Evolutionary conservation across 2,888 invertebrate genomes (phyloP).

Genomic region (Rhagonycha lutea): DNA sequence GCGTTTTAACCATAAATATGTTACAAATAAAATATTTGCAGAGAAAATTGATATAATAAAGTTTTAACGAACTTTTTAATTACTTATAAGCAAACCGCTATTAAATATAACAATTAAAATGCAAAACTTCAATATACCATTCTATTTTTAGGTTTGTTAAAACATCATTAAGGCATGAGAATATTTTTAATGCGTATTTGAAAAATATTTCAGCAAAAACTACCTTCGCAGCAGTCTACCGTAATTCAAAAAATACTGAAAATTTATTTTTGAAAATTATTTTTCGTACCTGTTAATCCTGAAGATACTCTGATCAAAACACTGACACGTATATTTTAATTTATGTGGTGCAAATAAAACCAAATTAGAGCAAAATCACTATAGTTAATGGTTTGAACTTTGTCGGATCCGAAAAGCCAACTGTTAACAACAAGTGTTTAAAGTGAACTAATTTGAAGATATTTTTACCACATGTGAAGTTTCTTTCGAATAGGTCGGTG

Average conservation of each 20-base stretch:
- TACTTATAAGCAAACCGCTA: neutral
- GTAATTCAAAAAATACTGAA: neutral
- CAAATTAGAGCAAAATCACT: neutral
- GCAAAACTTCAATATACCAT: neutral
- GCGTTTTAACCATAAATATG: too few relatives aligned
- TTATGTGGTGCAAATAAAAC: neutral
- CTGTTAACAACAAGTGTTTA: conserved; percentile 23
- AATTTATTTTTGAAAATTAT: neutral
- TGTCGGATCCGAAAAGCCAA: neutral
- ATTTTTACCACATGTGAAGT: conserved; percentile 23
- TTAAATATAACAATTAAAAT: neutral
- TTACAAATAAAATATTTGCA: neutral
- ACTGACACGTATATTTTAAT: neutral
- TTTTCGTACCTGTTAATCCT: neutral
- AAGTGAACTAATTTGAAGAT: conserved; percentile 22
- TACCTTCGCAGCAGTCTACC: neutral
- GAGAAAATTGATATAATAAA: neutral
- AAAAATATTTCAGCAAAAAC: neutral
- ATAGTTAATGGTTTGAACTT: neutral
- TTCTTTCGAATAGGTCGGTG: neutral
- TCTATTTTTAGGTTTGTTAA: neutral
- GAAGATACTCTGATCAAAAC: neutral
- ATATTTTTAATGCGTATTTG: neutral
- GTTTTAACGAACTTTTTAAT: neutral
- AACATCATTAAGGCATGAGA: neutral